phyloP scores from a whole-genome alignment of 2,888 invertebrate genomes.

The Oeneis ivallda region DNA sequence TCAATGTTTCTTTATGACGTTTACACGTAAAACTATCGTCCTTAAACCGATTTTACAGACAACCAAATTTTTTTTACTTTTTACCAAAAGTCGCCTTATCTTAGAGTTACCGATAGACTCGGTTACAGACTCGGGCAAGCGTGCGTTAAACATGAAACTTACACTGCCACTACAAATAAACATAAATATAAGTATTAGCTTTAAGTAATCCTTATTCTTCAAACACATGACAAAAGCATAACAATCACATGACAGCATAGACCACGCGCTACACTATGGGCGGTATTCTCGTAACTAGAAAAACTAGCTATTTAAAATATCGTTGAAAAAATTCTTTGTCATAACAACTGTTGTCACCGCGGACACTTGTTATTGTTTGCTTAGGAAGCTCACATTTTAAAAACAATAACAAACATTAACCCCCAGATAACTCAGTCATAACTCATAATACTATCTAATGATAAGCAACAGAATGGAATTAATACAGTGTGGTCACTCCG shows the following conservation, averaged over 20 bases:
- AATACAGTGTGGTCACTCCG: neutral
- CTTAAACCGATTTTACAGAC: no score
- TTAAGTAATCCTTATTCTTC: neutral
- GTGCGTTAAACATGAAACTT: no score
- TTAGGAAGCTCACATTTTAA: conserved; percentile 23
- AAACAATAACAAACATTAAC: neutral
- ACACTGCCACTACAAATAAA: no score
- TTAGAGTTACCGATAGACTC: no score
- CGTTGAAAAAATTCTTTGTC: conserved; percentile 9
- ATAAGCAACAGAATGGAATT: neutral
- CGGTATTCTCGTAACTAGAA: conserved; percentile 7
- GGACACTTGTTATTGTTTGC: conserved; percentile 22
- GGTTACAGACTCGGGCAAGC: no score
- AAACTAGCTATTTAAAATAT: conserved; percentile 8
- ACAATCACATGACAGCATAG: neutral
- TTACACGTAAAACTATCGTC: no score
- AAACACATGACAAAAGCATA: neutral
- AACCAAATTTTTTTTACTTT: no score
- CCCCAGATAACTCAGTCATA: neutral
- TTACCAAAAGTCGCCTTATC: no score
- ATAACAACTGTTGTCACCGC: conserved; percentile 16
- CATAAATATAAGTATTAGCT: no score
- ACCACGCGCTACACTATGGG: neutral
- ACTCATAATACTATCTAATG: neutral
- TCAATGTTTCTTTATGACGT: no score